Evolutionary conservation across 1,140 invertebrate genomes (phyloP), one percentile per base, ranked within the genome.

Genomic region (Andricus grossulariae): DNA sequence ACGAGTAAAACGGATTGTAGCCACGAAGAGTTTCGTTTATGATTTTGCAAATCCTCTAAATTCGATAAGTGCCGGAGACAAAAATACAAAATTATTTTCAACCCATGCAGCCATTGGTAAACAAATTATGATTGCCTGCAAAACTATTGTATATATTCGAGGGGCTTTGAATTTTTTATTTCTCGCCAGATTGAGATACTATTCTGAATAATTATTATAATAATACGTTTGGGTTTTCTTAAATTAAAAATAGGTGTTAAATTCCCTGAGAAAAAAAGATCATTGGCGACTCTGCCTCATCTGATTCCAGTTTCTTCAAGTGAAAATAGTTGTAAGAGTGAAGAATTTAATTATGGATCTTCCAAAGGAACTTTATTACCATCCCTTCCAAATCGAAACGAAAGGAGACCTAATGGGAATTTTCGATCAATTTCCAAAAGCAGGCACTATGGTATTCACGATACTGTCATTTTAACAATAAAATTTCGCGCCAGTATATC

Each of bases 31-130:
- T 66, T 39, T 66, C 32, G 25, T 66, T 0, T 66, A 45, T n/a
- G 60, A 66, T 66, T 66, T 66, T 13, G 60, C 32, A 39, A 66
- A 66, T 66, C 60, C 60, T 15, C 25, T 66, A 15, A 39, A 39
- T 16, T 66, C 32, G 32, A 18, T n/a, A 5, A 39, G 10, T 39
- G 10, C n/a, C 5, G 60, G n/a, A 39, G 13, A 39, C 13, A 66
- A 39, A 39, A 66, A 66, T n/a, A 0, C 15, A 7, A 39, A 39
- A n/a, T 66, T 8, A 32, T 16, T 39, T 16, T 0, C 16, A 7
- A 8, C 6, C 13, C 0, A 15, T 1, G 39, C 32, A 39, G 39
- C 7, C 4, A 16, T n/a, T 13, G 25, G 60, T 66, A 66, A 39
- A n/a, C n/a, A 45, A 18, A 39, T n/a, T 39, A 60, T 45, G 10